phyloP scores from a whole-genome alignment of 2,888 invertebrate species.

The Sisyra terminalis region DNA sequence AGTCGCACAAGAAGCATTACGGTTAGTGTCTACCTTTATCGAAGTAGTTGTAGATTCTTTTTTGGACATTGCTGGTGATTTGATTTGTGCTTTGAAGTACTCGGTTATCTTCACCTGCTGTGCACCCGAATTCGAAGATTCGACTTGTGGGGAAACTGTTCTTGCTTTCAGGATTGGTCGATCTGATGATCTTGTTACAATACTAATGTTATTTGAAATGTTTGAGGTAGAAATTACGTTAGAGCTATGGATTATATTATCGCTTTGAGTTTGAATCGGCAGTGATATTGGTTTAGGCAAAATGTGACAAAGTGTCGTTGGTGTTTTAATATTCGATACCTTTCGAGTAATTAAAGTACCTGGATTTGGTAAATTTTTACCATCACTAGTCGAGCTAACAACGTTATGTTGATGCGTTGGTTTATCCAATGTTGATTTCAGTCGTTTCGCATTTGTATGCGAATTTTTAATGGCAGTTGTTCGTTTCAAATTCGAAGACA shows the following conservation, averaged over 20 bases:
- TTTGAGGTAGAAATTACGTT: no score
- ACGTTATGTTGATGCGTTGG: not conserved
- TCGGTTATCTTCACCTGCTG: slow-evolving; percentile 69
- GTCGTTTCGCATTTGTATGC: slow-evolving; percentile 6
- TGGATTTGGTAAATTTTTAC: slow-evolving; percentile 1
- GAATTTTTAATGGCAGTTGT: slow-evolving; percentile 3
- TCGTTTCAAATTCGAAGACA: slow-evolving; percentile 6
- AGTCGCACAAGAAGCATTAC: not conserved
- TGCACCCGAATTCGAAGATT: not conserved
- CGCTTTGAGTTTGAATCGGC: not conserved
- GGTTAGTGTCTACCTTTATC: not conserved
- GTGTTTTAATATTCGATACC: slow-evolving; percentile 3
- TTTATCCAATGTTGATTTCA: slow-evolving; percentile 6
- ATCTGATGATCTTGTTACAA: no score
- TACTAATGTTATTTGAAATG: no score
- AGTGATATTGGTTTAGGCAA: slow-evolving; percentile 7
- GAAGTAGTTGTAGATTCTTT: slow-evolving; percentile 15
- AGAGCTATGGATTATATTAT: no score
- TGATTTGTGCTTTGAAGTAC: slow-evolving; percentile 72
- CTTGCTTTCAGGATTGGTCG: no score
- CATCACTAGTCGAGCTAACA: not conserved
- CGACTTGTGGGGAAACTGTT: no score
- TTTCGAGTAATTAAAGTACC: not conserved
- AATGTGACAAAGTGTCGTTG: slow-evolving; percentile 4
- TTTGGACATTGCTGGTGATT: slow-evolving; percentile 32